Base-by-base conservation (phyloP, 1,140 invertebrate genomes). In the Whitmania pigra region DNA sequence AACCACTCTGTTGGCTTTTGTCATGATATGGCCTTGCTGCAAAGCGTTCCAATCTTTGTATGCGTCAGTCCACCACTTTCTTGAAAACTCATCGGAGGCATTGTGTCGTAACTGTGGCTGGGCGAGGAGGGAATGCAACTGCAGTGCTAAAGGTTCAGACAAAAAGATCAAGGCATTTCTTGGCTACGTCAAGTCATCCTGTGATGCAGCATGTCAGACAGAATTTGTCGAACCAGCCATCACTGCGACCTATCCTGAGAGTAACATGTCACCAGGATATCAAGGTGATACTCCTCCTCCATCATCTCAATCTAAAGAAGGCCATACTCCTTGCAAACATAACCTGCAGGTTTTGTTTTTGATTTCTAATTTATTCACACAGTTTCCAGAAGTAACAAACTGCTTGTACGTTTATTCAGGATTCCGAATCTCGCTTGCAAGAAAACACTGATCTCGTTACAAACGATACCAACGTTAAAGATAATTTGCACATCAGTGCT, bases 11-110 rank as follows among this genome's bases (percentile, higher is more conserved):
- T 13, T 71, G 18, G 36, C 53, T 4, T 22, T 71, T 20, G 43
- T 71, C 55, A 60, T 71, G 29, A 40, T 57, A 36, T 66, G 57
- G 53, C 71, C 71, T 29, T 25, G 40, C 15, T 29, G 57, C 43
- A 27, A 29, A 31, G 40, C 55, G 6, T 71, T 71, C 36, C 53
- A 66, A 36, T 29, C 27, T 25, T 27, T 43, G 18, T 60, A 36
- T 27, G 18, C 5, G 22, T 17, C 71, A 31, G 53, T 71, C 9
- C 31, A 53, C 17, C 29, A 57, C n/a, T 71, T 60, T 53, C 55
- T 71, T 4, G 31, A 60, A 9, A 29, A 27, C 11, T 71, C 27
- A 27, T 22, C 27, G 5, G 71, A 71, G 17, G 29, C 40, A n/a
- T 20, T 66, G 17, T 71, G 71, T 53, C 15, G 7, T 5, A 4